Evolutionary conservation across 2,888 invertebrate species (phyloP).

Genomic region (Uropetala carovei): DNA sequence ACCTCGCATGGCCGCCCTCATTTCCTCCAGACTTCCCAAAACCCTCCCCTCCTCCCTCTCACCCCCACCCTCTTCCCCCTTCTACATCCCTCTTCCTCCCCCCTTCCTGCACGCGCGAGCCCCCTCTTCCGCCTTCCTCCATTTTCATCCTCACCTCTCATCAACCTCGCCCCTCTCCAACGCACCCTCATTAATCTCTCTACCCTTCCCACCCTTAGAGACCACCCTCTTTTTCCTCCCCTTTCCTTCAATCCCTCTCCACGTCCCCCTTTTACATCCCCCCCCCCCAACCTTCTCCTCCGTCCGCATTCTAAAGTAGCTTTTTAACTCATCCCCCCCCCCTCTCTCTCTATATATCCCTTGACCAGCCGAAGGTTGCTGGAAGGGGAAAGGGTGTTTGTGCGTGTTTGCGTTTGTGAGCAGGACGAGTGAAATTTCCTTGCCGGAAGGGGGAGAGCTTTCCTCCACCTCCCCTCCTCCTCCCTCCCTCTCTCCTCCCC

Average conservation of each 20-base stretch:
- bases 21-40: not conserved
- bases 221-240: not conserved
- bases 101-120: not conserved
- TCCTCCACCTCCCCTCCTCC: not conserved
- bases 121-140: not conserved
- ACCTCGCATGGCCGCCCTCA: slow-evolving; percentile 1
- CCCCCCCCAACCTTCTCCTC: too few relatives aligned
- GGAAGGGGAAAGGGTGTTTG: not conserved
- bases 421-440: not conserved
- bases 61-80: not conserved
- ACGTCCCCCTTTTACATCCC: too few relatives aligned
- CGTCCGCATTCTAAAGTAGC: slow-evolving; percentile 13
- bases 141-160: not conserved
- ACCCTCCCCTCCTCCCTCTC: not conserved
- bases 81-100: not conserved
- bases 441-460: not conserved
- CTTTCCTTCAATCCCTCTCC: too few relatives aligned
- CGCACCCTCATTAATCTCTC: not conserved
- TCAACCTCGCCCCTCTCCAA: not conserved
- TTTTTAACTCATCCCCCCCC: not conserved
- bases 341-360: too few relatives aligned
- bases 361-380: not conserved
- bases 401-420: not conserved
- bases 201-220: not conserved
- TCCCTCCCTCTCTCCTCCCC: too few relatives aligned